These are phyloP conservation scores for Caretta caretta DNA, from an alignment of 2,113 vertebrate species.

Conservation along the genomic window DNA sequence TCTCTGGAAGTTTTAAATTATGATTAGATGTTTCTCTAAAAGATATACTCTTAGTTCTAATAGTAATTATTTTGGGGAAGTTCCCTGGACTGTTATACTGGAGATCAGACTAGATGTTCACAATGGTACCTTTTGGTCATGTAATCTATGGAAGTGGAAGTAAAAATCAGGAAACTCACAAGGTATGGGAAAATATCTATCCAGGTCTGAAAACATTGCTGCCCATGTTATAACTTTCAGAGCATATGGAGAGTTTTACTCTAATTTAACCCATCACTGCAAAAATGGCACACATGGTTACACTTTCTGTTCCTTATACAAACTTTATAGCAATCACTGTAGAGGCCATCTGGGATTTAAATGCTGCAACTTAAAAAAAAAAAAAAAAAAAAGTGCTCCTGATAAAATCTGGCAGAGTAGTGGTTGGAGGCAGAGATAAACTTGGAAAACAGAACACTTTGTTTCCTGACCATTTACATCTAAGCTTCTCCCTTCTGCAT, in stretches of 20 bases:
- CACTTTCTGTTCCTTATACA: constrained; percentile 66
- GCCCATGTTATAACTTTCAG: constrained; percentile 58
- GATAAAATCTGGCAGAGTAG: constrained; percentile 68
- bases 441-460: constrained; percentile 62
- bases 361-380: constrained; percentile 38
- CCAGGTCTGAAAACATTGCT: constrained; percentile 27
- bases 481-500: constrained; percentile 11
- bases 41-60: no score
- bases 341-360: constrained; percentile 66
- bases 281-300: constrained; percentile 68
- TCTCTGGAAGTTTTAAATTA: background rate
- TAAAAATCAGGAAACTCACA: background rate
- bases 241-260: constrained; percentile 52
- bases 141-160: background rate
- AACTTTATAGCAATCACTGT: constrained; percentile 68
- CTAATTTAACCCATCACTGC: constrained; percentile 64
- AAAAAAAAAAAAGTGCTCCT: constrained; percentile 4
- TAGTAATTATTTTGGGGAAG: background rate
- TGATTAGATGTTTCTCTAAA: background rate
- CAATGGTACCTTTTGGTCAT: background rate
- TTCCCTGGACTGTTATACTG: background rate
- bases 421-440: constrained; percentile 57
- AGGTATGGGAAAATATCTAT: background rate
- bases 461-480: constrained; percentile 52
- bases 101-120: background rate